Percentiles rank a stretch among this genome's conserved stretches.
These are phyloP conservation scores for Hestina assimilis DNA, from an alignment of 1,140 invertebrate species.

Conservation along the genomic window DNA sequence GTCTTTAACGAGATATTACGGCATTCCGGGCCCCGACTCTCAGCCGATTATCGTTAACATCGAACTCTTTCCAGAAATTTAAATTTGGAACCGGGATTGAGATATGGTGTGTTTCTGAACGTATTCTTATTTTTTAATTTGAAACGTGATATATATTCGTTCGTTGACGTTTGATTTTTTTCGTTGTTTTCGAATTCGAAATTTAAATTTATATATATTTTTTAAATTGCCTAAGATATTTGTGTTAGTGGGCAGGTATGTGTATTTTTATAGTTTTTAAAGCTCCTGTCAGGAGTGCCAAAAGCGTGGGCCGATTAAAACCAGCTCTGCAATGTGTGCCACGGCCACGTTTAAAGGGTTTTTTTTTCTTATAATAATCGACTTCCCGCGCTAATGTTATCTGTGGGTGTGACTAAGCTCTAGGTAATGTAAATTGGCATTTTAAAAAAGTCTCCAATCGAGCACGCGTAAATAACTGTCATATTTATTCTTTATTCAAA, in stretches of 20 bases:
- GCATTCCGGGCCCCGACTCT: constrained; percentile 59
- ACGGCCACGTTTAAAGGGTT: constrained; percentile 59
- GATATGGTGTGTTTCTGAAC: constrained; percentile 62
- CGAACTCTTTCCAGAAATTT: constrained; percentile 75
- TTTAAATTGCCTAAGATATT: background rate
- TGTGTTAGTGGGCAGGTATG: constrained; percentile 42
- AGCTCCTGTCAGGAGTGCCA: constrained; percentile 42
- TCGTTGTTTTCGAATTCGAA: constrained; percentile 2
- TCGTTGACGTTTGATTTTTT: constrained; percentile 44
- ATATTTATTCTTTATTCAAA: background rate
- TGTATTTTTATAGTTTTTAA: constrained; percentile 51
- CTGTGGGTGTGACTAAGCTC: constrained; percentile 34
- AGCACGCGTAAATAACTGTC: background rate
- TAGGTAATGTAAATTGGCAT: constrained; percentile 29
- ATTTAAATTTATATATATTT: background rate
- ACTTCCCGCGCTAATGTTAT: constrained; percentile 43
- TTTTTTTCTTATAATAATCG: constrained; percentile 43
- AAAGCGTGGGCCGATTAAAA: constrained; percentile 54
- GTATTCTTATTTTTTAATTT: constrained; percentile 45
- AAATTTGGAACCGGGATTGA: constrained; percentile 72
- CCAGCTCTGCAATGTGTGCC: constrained; percentile 49
- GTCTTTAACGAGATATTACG: constrained; percentile 73
- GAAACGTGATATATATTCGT: constrained; percentile 43
- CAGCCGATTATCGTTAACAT: constrained; percentile 69
- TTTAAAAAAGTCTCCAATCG: background rate